These are phyloP conservation scores for Hyla sarda DNA, from an alignment of 2,113 vertebrate species.

Conservation along the genomic window DNA sequence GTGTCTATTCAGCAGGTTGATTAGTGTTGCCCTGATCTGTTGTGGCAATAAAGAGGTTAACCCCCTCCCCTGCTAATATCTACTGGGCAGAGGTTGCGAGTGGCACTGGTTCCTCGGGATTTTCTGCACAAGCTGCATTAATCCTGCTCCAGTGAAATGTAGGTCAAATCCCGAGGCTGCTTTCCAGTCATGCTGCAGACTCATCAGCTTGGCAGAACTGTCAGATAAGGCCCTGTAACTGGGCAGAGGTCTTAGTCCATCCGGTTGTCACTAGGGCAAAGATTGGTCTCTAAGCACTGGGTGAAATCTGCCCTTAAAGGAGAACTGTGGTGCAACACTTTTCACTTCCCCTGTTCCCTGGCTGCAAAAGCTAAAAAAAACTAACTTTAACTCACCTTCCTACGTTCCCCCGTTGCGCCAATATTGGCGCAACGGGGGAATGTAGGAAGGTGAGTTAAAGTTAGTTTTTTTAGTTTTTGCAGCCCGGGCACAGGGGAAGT, in stretches of 20 bases:
- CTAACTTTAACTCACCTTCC: too few relatives aligned
- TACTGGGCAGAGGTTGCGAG: conserved; percentile 35
- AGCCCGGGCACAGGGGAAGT: too few relatives aligned
- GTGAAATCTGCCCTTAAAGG: not conserved
- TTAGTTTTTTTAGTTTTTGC: too few relatives aligned
- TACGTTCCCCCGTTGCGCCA: too few relatives aligned
- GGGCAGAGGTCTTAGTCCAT: conserved; percentile 19
- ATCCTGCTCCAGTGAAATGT: conserved; percentile 50
- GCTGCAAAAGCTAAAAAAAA: too few relatives aligned
- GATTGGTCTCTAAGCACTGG: not conserved
- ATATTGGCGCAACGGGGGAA: too few relatives aligned
- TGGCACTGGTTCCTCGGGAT: conserved; percentile 43
- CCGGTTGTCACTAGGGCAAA: conserved; percentile 20
- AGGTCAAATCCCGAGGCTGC: conserved; percentile 52
- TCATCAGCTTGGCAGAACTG: conserved; percentile 50
- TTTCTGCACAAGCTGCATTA: conserved; percentile 48
- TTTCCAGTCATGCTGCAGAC: conserved; percentile 41
- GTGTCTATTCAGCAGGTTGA: not conserved
- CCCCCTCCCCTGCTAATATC: not conserved
- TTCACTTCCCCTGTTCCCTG: too few relatives aligned
- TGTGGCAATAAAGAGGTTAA: conserved; percentile 28
- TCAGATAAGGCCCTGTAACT: conserved; percentile 35
- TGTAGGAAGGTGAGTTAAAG: too few relatives aligned
- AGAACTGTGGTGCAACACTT: too few relatives aligned
- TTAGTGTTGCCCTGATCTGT: not conserved